These are phyloP conservation scores for Dryobota labecula DNA, from an alignment of 2,888 invertebrate genomes.

Conservation along the genomic window DNA sequence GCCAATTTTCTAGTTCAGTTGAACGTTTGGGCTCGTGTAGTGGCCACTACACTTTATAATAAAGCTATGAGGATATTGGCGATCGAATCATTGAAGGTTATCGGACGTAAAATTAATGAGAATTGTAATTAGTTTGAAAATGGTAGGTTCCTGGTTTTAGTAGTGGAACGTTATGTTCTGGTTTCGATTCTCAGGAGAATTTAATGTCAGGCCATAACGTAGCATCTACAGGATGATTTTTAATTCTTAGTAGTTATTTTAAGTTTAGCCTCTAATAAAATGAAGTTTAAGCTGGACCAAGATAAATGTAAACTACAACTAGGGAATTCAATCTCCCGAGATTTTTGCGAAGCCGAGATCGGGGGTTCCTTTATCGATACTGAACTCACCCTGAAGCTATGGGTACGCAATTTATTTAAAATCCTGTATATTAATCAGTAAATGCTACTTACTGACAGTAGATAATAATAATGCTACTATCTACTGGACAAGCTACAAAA, in stretches of 20 bases:
- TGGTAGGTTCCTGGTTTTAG: background rate
- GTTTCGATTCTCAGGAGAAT: background rate
- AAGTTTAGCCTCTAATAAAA: background rate
- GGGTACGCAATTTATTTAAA: no score
- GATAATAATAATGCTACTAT: background rate
- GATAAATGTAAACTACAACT: no score
- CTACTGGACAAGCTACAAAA: background rate
- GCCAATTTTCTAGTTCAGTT: constrained; percentile 56
- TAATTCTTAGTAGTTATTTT: background rate
- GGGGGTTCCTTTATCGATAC: no score
- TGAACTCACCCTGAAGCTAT: no score
- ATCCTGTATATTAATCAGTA: no score
- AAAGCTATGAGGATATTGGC: constrained; percentile 7
- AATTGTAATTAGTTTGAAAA: constrained; percentile 27
- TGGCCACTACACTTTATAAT: constrained; percentile 13
- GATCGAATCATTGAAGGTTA: constrained; percentile 13
- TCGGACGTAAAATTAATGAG: constrained; percentile 5
- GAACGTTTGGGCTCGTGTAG: constrained; percentile 12
- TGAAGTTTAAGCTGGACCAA: background rate
- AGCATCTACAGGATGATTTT: background rate
- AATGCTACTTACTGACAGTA: background rate
- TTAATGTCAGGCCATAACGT: background rate
- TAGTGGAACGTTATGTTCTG: background rate
- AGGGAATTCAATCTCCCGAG: no score
- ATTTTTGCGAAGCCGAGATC: no score